phyloP scores from a whole-genome alignment of 1,140 invertebrate genomes.

The Drosophila bocki region DNA sequence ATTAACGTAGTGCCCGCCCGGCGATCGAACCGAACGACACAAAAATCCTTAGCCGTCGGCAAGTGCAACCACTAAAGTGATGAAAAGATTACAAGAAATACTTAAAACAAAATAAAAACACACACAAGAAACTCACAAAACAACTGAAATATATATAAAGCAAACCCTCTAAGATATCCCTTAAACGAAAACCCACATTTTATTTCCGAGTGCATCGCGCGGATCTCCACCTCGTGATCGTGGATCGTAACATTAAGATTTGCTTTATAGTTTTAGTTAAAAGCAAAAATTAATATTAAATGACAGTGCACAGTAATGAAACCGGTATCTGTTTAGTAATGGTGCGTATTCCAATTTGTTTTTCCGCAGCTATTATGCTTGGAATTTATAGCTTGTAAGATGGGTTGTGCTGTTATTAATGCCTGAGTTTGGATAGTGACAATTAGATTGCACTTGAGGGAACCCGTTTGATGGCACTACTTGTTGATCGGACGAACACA shows the following conservation, averaged over 20 bases:
- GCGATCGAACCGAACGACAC: slow-evolving; percentile 24
- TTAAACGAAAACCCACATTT: not conserved
- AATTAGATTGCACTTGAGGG: slow-evolving; percentile 24
- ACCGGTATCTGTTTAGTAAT: slow-evolving; percentile 85
- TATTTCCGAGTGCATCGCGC: slow-evolving; percentile 22
- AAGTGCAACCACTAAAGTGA: slow-evolving; percentile 23
- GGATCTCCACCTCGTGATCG: slow-evolving; percentile 8
- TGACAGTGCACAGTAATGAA: slow-evolving; percentile 85
- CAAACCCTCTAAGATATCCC: not conserved
- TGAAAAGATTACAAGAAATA: slow-evolving; percentile 13
- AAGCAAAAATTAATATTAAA: slow-evolving; percentile 78
- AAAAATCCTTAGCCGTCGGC: slow-evolving; percentile 35
- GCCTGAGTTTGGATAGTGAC: slow-evolving; percentile 16
- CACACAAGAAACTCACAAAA: not conserved
- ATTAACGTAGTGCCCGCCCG: slow-evolving; percentile 27
- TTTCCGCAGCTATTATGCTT: not conserved
- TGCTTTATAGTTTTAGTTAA: slow-evolving; percentile 70
- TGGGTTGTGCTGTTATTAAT: slow-evolving; percentile 12
- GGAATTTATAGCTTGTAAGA: slow-evolving; percentile 21
- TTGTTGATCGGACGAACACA: slow-evolving; percentile 30
- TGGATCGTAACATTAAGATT: slow-evolving; percentile 49
- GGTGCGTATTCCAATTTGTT: slow-evolving; percentile 69
- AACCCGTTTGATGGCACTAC: slow-evolving; percentile 38
- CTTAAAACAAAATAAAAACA: slow-evolving; percentile 6
- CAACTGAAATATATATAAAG: slow-evolving; percentile 8